Evolutionary conservation across 2,113 vertebrate species (phyloP).

Genomic region (Eretmochelys imbricata): DNA sequence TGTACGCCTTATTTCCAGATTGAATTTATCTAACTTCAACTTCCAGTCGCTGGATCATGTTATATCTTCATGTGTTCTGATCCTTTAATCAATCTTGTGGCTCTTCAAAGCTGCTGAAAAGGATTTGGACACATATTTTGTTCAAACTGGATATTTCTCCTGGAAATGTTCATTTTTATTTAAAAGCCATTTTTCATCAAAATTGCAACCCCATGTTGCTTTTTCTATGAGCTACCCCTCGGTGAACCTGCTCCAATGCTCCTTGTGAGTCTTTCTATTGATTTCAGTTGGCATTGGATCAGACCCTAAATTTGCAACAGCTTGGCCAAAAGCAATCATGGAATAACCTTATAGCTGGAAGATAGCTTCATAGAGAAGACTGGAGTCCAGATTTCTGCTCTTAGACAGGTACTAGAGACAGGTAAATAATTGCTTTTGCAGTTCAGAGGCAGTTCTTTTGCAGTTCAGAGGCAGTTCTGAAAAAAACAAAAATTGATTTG

Average conservation of each 20-base stretch:
- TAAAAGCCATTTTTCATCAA: neutral
- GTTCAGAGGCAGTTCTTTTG: neutral
- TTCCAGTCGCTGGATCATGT: neutral
- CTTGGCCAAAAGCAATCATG: neutral
- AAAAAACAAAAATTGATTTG: neutral
- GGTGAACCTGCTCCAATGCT: neutral
- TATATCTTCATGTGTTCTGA: neutral
- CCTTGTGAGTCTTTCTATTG: neutral
- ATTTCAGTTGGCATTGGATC: neutral
- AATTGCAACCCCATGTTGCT: neutral
- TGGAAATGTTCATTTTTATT: neutral
- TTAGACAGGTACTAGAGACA: neutral
- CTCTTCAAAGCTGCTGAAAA: neutral
- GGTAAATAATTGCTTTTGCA: neutral
- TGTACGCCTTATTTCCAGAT: neutral
- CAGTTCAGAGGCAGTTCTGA: neutral
- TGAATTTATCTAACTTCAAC: neutral
- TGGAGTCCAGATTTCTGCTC: neutral
- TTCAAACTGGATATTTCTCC: neutral
- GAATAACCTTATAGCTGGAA: neutral
- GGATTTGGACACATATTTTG: neutral
- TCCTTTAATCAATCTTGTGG: neutral
- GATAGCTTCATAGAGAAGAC: neutral
- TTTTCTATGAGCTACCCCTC: neutral
- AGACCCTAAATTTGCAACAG: neutral